Base-by-base conservation (phyloP, 2,888 invertebrate genomes). In the Tigriopus californicus region DNA sequence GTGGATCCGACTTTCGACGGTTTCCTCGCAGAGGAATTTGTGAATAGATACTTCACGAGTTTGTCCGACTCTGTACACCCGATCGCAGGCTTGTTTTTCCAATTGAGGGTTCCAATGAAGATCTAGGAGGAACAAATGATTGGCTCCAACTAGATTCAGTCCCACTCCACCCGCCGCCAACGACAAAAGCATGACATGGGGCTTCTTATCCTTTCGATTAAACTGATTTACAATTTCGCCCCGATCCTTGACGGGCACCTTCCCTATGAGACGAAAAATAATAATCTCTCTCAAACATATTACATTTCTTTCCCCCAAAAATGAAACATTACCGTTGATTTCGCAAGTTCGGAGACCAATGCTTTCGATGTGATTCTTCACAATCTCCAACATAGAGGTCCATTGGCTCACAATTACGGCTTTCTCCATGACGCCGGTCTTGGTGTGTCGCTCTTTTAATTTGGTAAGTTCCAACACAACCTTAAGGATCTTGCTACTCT, bases 31-130 rank as follows among this genome's bases (percentile, higher is more conserved):
- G 68, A 94, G 77, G 68, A 92, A 84, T 68, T 86, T 62, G 48
- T 63, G 64, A 5, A 64, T 59, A 18, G 44, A 52, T n/a, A 63
- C 64, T 12, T 54, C 54, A 10, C 57, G 56, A 1, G 55, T 63
- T 41, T 64, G 64, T 10, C 64, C 64, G 11, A 64, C 63, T 20
- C 64, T 66, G 73, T 92, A 91, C 62, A 95, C 82, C 62, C 95
- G 77, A 74, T 95, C 95, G 73, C 87, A 88, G 0, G 94, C 95
- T 71, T 95, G 95, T 48, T 82, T 78, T 72, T 97, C 95, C 51
- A 95, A 73, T 67, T 94, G 92, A 0, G 95, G 95, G 77, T 95
- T 97, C 91, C 94, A 97, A 72, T 95, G 94, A 58, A 90, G 78
- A 73, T 97, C 95, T 22, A 91, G 71, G 41, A 97, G 74, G 40